Conservation (phyloP, 2,113 vertebrate species). For the Poeciliopsis occidentalis region DNA sequence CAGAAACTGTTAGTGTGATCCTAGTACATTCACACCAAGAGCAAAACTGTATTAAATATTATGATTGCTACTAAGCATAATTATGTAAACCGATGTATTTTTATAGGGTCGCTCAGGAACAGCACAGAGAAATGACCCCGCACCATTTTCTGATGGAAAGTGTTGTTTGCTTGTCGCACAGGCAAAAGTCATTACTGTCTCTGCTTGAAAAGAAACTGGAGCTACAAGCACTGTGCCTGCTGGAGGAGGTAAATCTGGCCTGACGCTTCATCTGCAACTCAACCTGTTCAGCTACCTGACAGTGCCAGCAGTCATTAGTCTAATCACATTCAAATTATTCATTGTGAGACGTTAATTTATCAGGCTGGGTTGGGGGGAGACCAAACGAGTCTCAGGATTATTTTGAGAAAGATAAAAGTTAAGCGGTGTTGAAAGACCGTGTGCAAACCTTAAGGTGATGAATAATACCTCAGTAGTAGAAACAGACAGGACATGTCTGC, state of each 20-base stretch:
- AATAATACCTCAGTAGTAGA: slow-evolving; percentile 7
- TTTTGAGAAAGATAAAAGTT: not conserved
- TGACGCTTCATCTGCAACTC: slow-evolving; percentile 44
- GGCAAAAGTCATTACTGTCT: slow-evolving; percentile 13
- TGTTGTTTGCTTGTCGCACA: not conserved
- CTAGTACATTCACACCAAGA: not conserved
- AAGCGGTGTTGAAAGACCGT: not conserved
- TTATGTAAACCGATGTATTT: not conserved
- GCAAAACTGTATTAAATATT: not conserved
- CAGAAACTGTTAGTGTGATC: not conserved
- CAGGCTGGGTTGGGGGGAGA: slow-evolving; percentile 17
- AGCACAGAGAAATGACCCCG: not conserved
- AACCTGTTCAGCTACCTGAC: slow-evolving; percentile 59
- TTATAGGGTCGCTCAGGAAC: not conserved
- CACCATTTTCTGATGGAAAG: not conserved
- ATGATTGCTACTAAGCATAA: not conserved
- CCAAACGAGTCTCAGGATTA: not conserved
- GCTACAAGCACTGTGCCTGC: slow-evolving; percentile 5
- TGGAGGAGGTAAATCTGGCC: slow-evolving; percentile 40
- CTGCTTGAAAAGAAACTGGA: not conserved
- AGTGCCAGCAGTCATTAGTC: slow-evolving; percentile 54
- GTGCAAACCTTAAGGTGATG: slow-evolving; percentile 5
- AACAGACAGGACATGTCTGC: slow-evolving; percentile 3
- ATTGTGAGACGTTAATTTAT: slow-evolving; percentile 43
- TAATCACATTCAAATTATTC: slow-evolving; percentile 65